A percentile compares a stretch with the other conserved stretches of the same genome.
These are phyloP conservation scores for Tretioscincus oriximinensis DNA, from an alignment of 2,113 vertebrate genomes.

Conservation along the genomic window DNA sequence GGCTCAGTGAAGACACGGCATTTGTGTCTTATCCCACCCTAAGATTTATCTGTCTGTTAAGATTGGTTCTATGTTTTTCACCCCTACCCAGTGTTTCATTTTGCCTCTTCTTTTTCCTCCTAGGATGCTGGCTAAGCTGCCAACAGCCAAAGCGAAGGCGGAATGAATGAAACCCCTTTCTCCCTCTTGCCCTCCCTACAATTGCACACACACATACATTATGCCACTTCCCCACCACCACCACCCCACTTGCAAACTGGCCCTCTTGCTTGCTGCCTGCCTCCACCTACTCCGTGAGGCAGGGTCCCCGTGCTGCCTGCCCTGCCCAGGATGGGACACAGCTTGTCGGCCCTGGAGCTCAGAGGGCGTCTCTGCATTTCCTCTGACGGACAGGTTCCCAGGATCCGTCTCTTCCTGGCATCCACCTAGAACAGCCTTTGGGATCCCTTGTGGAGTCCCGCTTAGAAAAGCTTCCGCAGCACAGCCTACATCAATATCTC, in stretches of 20 bases:
- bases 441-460: conserved; percentile 47
- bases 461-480: not conserved
- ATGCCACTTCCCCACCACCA: not conserved
- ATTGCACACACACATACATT: not conserved
- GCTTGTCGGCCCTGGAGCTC: not conserved
- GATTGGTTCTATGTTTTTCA: too few species aligned
- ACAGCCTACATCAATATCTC: too few species aligned
- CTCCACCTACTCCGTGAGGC: rapidly evolving
- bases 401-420: conserved; percentile 34
- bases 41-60: too few species aligned
- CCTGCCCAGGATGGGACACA: not conserved
- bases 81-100: rapidly evolving
- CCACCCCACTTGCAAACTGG: not conserved
- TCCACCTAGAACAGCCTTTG: conserved; percentile 2
- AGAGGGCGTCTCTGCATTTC: not conserved
- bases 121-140: conserved; percentile 71
- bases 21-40: too few species aligned
- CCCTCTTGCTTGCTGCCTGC: not conserved
- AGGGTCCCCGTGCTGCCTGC: too few species aligned
- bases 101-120: not conserved
- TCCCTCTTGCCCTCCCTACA: conserved; percentile 11
- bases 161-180: conserved; percentile 50
- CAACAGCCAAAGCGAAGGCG: conserved; percentile 69
- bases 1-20: too few species aligned
- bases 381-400: conserved; percentile 22